phyloP scores from a whole-genome alignment of 2,888 invertebrate genomes.

The Lumbricus terrestris region DNA sequence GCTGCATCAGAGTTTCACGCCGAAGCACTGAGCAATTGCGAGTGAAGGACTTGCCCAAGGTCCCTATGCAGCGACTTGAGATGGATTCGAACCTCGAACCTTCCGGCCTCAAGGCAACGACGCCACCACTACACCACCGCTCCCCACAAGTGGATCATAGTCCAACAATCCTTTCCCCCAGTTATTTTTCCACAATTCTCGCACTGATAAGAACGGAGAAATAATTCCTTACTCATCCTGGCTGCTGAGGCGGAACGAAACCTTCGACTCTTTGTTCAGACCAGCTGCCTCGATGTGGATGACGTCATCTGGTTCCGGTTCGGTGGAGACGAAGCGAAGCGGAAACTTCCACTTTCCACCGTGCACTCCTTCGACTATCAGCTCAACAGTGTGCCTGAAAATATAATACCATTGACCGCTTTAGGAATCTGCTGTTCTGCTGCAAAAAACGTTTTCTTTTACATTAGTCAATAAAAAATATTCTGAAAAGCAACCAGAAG shows the following conservation, averaged over 20 bases:
- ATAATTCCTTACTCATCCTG: constrained; percentile 38
- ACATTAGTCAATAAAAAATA: background rate
- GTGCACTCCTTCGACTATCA: constrained; percentile 45
- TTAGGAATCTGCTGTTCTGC: background rate
- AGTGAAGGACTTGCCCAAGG: too few relatives aligned
- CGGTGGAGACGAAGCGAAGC: constrained; percentile 52
- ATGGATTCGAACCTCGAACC: too few relatives aligned
- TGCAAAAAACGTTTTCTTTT: background rate
- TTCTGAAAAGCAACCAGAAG: background rate
- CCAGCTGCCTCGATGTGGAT: constrained; percentile 53
- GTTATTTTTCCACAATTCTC: too few relatives aligned
- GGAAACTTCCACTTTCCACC: constrained; percentile 59
- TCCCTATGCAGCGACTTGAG: too few relatives aligned
- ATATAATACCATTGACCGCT: background rate
- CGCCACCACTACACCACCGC: too few relatives aligned
- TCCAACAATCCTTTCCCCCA: too few relatives aligned
- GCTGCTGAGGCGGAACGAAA: constrained; percentile 55
- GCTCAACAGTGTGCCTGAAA: constrained; percentile 49
- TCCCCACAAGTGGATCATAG: too few relatives aligned
- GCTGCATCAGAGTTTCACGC: too few relatives aligned
- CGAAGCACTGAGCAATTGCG: too few relatives aligned
- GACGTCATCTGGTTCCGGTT: constrained; percentile 56
- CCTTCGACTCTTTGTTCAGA: constrained; percentile 50
- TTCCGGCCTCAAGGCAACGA: too few relatives aligned
- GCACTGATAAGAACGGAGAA: too few relatives aligned